phyloP scores from a whole-genome alignment of 1,140 invertebrate species.

The Manduca sexta region DNA sequence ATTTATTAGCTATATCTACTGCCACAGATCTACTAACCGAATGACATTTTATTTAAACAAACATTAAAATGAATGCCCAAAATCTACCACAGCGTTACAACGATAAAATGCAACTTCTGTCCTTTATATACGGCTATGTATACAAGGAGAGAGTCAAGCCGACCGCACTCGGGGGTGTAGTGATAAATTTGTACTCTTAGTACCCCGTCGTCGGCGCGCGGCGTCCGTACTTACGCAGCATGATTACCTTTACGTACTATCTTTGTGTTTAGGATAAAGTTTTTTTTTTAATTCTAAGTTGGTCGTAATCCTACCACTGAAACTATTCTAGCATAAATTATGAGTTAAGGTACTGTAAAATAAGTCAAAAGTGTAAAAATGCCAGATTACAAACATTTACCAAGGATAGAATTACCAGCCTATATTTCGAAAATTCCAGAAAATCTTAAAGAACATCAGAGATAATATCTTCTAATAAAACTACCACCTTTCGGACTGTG shows the following conservation, averaged over 20 bases:
- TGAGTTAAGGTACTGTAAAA: constrained; percentile 8
- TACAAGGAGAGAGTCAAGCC: constrained; percentile 64
- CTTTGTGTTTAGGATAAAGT: constrained; percentile 58
- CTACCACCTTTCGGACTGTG: no score
- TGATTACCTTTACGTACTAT: constrained; percentile 33
- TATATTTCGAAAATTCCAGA: constrained; percentile 10
- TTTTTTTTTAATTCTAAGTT: constrained; percentile 48
- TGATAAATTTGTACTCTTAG: constrained; percentile 69
- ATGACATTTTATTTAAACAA: not conserved
- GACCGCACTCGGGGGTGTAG: constrained; percentile 33
- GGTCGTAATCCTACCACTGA: constrained; percentile 63
- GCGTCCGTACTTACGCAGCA: constrained; percentile 30
- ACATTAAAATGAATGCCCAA: constrained; percentile 2
- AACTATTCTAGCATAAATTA: constrained; percentile 53
- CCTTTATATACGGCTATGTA: constrained; percentile 49
- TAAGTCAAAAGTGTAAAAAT: no score
- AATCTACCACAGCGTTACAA: constrained; percentile 27
- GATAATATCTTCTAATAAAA: not conserved
- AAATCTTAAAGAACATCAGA: constrained; percentile 3
- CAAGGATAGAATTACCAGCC: constrained; percentile 9
- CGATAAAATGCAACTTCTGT: constrained; percentile 50
- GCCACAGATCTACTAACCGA: constrained; percentile 54
- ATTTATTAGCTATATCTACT: constrained; percentile 45
- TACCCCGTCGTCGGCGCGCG: constrained; percentile 18
- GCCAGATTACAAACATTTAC: no score